Evolutionary conservation across 1,140 invertebrate species (phyloP).

Genomic region (Tyrophagus putrescentiae): DNA sequence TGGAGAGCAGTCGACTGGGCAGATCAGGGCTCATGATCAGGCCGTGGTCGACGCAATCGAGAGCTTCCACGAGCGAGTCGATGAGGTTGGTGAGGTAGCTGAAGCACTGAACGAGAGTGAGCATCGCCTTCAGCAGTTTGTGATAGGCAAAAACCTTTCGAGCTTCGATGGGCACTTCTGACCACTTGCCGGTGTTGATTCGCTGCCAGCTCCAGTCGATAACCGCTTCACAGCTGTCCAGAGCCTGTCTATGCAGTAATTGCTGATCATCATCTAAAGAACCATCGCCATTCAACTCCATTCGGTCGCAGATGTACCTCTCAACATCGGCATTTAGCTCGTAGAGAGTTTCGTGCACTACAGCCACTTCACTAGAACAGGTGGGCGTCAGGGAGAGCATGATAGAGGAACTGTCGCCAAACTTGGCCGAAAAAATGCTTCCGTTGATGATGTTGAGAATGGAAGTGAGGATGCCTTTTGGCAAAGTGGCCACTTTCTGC

Average conservation of each 20-base stretch:
- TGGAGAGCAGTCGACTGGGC: slow-evolving; percentile 34
- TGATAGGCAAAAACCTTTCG: slow-evolving; percentile 37
- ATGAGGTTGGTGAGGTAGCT: neutral
- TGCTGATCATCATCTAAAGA: neutral
- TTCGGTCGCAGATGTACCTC: neutral
- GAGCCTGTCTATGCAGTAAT: neutral
- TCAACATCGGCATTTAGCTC: neutral
- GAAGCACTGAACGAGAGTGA: neutral
- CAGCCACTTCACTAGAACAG: neutral
- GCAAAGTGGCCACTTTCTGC: too few species aligned
- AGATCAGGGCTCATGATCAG: slow-evolving; percentile 59
- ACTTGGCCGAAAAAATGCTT: too few species aligned
- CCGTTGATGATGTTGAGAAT: too few species aligned
- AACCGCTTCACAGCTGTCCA: slow-evolving; percentile 30
- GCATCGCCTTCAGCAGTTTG: slow-evolving; percentile 39
- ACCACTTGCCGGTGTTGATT: slow-evolving; percentile 71
- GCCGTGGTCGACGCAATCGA: slow-evolving; percentile 61
- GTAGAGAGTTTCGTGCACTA: neutral
- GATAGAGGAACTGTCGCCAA: too few species aligned
- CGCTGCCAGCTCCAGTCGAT: slow-evolving; percentile 59
- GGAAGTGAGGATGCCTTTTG: too few species aligned
- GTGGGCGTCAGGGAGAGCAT: too few species aligned
- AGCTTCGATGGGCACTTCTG: slow-evolving; percentile 47
- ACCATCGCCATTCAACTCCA: neutral
- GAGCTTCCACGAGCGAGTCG: slow-evolving; percentile 37